These are phyloP conservation scores for Darevskia nairensis DNA, from an alignment of 2,797 vertebrate genomes.

Conservation along the genomic window DNA sequence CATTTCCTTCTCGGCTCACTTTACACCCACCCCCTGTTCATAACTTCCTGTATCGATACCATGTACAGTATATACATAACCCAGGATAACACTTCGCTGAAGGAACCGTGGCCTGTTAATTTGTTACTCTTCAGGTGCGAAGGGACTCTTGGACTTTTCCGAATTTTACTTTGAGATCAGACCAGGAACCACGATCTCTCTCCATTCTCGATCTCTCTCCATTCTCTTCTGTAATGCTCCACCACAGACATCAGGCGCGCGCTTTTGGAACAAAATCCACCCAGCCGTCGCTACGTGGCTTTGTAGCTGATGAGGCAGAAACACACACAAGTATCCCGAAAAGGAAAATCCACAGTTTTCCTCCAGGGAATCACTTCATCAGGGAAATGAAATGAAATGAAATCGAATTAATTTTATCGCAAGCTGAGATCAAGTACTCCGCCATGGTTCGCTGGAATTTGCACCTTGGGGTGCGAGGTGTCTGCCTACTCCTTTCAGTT, in stretches of 20 bases:
- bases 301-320: background rate
- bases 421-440: background rate
- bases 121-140: background rate
- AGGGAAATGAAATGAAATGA: background rate
- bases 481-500: too few relatives aligned
- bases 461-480: too few relatives aligned
- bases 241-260: background rate
- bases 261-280: background rate
- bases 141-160: background rate
- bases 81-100: background rate
- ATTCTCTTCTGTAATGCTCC: background rate
- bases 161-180: background rate
- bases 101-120: background rate
- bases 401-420: background rate
- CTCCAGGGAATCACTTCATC: background rate
- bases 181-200: too few relatives aligned
- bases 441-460: too few relatives aligned
- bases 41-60: background rate
- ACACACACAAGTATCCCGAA: background rate
- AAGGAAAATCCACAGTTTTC: background rate
- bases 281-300: background rate
- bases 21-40: background rate
- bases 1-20: too few relatives aligned
- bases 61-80: background rate
- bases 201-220: too few relatives aligned